Evolutionary conservation across 2,888 invertebrate genomes (phyloP).

Genomic region (Cylloceria caligata): DNA sequence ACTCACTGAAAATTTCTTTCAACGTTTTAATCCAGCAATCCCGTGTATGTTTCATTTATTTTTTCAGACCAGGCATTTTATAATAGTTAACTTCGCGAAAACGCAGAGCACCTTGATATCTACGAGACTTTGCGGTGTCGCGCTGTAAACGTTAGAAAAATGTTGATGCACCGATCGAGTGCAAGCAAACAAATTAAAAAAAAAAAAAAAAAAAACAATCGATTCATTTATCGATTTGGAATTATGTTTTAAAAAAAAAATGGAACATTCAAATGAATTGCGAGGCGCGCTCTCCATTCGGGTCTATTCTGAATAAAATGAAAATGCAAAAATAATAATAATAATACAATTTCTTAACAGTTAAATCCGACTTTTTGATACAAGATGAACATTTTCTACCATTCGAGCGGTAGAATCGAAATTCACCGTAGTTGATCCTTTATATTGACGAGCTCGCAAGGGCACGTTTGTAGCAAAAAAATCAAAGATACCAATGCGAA

Average conservation of each 20-base stretch:
- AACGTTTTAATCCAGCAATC: conserved; percentile 55
- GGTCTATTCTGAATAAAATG: conserved; percentile 70
- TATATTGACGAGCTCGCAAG: conserved; percentile 62
- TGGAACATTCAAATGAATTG: conserved; percentile 63
- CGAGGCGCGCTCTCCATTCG: conserved; percentile 75
- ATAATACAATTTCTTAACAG: conserved; percentile 73
- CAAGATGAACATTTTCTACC: conserved; percentile 82
- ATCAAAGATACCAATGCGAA: conserved; percentile 45
- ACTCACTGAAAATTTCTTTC: conserved; percentile 69
- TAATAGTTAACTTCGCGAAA: conserved; percentile 42
- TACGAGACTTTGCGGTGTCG: conserved; percentile 68
- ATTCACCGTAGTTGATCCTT: conserved; percentile 69
- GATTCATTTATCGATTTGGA: conserved; percentile 64
- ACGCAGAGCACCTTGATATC: conserved; percentile 43
- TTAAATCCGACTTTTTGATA: conserved; percentile 81
- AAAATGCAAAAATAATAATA: conserved; percentile 46
- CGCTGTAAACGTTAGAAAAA: conserved; percentile 65
- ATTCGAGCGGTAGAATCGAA: conserved; percentile 70
- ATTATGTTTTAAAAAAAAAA: conserved; percentile 62
- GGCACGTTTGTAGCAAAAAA: conserved; percentile 51
- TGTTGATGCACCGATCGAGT: conserved; percentile 58
- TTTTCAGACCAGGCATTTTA: conserved; percentile 55
- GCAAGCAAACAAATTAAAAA: conserved; percentile 45
- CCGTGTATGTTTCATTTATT: conserved; percentile 17
- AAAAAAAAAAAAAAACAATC: conserved; percentile 54